These are phyloP conservation scores for Diprion similis DNA, from an alignment of 1,140 invertebrate genomes.

Conservation along the genomic window DNA sequence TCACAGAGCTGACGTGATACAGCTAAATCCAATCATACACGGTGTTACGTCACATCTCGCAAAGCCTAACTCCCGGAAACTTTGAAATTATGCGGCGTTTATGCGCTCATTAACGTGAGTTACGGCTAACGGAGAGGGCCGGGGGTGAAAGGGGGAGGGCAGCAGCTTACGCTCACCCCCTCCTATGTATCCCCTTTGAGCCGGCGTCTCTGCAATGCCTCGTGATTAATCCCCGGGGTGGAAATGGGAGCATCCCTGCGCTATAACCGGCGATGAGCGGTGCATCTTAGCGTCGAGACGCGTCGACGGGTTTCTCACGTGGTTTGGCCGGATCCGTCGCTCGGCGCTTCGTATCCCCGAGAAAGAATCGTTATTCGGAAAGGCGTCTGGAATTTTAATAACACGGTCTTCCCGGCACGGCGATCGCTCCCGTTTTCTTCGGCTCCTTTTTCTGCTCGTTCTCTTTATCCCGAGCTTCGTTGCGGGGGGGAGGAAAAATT, in stretches of 20 bases:
- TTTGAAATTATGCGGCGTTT: slow-evolving; percentile 45
- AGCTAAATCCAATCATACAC: slow-evolving; percentile 2
- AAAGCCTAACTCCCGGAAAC: slow-evolving; percentile 19
- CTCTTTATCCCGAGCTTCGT: slow-evolving; percentile 30
- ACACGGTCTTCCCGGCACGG: slow-evolving; percentile 29
- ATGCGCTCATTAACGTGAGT: slow-evolving; percentile 51
- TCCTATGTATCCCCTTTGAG: slow-evolving; percentile 47
- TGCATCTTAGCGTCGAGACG: slow-evolving; percentile 24
- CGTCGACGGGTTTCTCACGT: slow-evolving; percentile 18
- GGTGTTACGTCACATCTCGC: neutral
- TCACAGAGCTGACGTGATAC: neutral
- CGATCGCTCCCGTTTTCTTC: slow-evolving; percentile 11
- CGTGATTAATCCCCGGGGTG: slow-evolving; percentile 55
- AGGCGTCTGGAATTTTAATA: slow-evolving; percentile 52
- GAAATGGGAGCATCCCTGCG: slow-evolving; percentile 38
- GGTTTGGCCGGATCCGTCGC: slow-evolving; percentile 28
- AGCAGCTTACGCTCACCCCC: slow-evolving; percentile 1
- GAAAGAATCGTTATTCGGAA: slow-evolving; percentile 45
- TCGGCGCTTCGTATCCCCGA: slow-evolving; percentile 23
- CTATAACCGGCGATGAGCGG: slow-evolving; percentile 31
- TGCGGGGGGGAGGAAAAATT: slow-evolving; percentile 21
- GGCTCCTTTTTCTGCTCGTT: neutral
- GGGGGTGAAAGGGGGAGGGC: neutral
- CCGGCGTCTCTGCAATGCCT: slow-evolving; percentile 49
- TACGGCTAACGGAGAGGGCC: slow-evolving; percentile 33